Percentiles rank a stretch among this genome's conserved stretches.
Conservation (phyloP, 2,113 vertebrate genomes). For the Poecile atricapillus region DNA sequence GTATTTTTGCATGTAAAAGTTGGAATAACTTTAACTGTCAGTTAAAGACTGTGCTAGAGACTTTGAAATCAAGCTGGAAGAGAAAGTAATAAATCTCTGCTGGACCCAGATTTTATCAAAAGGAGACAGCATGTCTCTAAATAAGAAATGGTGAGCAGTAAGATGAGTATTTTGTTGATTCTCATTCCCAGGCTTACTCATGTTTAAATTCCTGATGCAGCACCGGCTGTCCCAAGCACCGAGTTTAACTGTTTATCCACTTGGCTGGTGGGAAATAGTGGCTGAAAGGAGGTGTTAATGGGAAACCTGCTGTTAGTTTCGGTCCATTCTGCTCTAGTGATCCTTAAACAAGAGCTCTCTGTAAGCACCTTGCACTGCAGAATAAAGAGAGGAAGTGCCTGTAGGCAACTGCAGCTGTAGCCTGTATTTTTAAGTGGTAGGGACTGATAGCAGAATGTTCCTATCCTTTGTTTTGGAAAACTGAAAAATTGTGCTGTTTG, state of each 20-base stretch:
- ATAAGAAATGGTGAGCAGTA: background rate
- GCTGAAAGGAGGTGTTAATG: background rate
- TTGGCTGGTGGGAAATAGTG: background rate
- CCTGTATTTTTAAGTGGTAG: background rate
- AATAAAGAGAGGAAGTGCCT: conserved; percentile 27
- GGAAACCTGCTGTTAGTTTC: accelerated
- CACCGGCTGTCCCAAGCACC: background rate
- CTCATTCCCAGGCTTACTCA: background rate
- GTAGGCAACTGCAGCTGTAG: background rate
- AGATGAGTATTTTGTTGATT: background rate
- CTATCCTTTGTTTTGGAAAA: conserved; percentile 28
- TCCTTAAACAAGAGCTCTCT: background rate
- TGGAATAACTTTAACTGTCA: background rate
- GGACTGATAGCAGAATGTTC: background rate
- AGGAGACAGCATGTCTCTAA: background rate
- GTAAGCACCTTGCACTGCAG: background rate
- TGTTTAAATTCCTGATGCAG: background rate
- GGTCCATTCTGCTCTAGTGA: background rate
- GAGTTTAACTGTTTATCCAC: background rate
- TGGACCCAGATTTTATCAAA: conserved; percentile 10
- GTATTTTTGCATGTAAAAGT: background rate
- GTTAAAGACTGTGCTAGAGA: background rate
- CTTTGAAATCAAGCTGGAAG: conserved; percentile 3
- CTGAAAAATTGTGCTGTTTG: background rate
- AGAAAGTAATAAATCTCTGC: background rate